Percentiles rank a stretch among this genome's conserved stretches.
phyloP scores from a whole-genome alignment of 2,888 invertebrate species.

The Pedicia rivosa region DNA sequence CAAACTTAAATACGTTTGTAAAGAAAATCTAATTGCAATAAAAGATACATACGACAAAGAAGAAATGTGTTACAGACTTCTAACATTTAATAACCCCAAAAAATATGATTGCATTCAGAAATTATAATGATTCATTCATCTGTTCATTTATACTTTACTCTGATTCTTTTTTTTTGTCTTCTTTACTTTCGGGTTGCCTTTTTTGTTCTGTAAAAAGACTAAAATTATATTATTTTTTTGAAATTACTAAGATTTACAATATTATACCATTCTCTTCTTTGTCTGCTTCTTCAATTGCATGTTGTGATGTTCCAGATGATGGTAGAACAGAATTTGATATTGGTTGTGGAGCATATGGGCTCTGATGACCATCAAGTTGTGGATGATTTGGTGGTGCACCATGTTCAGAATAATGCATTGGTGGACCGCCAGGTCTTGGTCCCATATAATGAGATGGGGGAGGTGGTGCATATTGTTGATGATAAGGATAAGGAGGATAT shows the following conservation, averaged over 20 bases:
- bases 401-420: conserved; percentile 15
- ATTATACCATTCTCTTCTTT: conserved; percentile 13
- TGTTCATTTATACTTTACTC: too few relatives aligned
- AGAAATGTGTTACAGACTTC: too few relatives aligned
- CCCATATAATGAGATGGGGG: conserved; percentile 25
- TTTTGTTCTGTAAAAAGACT: conserved; percentile 13
- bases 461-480: conserved; percentile 27
- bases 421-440: conserved; percentile 16
- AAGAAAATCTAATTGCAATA: too few relatives aligned
- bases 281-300: conserved; percentile 13
- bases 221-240: too few relatives aligned
- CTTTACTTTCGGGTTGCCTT: conserved; percentile 15
- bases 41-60: too few relatives aligned
- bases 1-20: too few relatives aligned
- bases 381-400: conserved; percentile 16
- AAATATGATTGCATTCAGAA: too few relatives aligned
- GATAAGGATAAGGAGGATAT: conserved; percentile 27
- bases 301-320: conserved; percentile 9
- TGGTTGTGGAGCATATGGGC: conserved; percentile 14
- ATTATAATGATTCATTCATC: too few relatives aligned
- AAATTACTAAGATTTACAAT: too few relatives aligned
- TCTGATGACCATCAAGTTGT: conserved; percentile 17
- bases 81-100: too few relatives aligned
- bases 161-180: conserved; percentile 26
- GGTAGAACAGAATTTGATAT: conserved; percentile 9